Base-by-base conservation (phyloP, 2,797 vertebrate species). In the Anomalospiza imberbis region DNA sequence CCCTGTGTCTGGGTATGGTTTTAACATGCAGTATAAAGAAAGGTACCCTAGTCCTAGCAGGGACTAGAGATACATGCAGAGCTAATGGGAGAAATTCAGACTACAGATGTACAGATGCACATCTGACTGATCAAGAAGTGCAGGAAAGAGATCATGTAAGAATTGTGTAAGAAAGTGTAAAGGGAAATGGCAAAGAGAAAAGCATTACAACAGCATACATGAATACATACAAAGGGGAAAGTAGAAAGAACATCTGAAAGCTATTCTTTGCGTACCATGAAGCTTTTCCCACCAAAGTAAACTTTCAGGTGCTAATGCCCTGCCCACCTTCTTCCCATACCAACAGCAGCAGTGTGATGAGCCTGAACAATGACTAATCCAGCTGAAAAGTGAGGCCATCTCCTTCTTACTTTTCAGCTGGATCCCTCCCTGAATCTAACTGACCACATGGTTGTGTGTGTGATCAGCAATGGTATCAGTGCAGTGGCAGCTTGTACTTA, bases 391-490 rank as follows among this genome's bases (percentile, higher is more conserved):
- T 13, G 29, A 61, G 34, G 18, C 10, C 12, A 8, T 8, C 3
- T 6, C 3, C 14, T 18, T 29, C 16, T 47, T 44, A 47, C 18
- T 38, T 73, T 68, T 57, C n/a, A 63, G 19, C n/a, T 60, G 28
- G n/a, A 44, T 18, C 8, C 29, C 13, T 62, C 12, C 13, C n/a
- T 70, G 24, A 24, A 42, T 38, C 24, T 42, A 8, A 17, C 16
- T 26, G 54, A 63, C 13, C 31, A 29, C 7, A 4, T 8, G 15
- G 34, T 1, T 24, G 19, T 1, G 1, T 24, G 19, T 1, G 1
- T 29, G 34, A 67, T n/a, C 29, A 80, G 10, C 42, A 48, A 17
- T 47, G 51, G 22, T 14, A 21, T 47, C 17, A 26, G 12, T 17
- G 51, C 42, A 65, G n/a, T 13, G 61, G 28, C 40, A 66, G 17